These are phyloP conservation scores for Anolis apletophallus DNA, from an alignment of 2,797 vertebrate species.

Conservation along the genomic window DNA sequence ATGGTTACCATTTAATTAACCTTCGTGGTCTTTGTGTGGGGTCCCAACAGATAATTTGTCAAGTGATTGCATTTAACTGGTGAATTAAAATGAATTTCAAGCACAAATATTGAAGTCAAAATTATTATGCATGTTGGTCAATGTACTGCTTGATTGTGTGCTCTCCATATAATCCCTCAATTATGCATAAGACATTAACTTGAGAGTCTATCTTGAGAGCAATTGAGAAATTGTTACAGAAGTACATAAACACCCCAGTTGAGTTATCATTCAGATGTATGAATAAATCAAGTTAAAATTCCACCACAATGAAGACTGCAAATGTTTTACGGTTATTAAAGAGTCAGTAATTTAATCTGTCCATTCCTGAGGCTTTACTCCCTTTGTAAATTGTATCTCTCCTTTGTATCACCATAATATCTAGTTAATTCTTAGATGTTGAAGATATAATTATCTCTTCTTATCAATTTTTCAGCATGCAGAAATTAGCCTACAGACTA, in stretches of 20 bases:
- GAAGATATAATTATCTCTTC: background rate
- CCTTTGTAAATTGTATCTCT: background rate
- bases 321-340: constrained; percentile 28
- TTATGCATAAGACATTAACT: constrained; percentile 44
- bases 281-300: constrained; percentile 15
- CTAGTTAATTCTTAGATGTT: background rate
- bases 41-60: background rate
- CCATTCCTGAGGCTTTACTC: background rate
- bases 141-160: constrained; percentile 33
- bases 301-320: constrained; percentile 17
- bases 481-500: background rate
- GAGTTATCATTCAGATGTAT: constrained; percentile 1
- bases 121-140: constrained; percentile 27
- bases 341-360: constrained; percentile 2
- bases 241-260: constrained; percentile 16
- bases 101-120: constrained; percentile 34
- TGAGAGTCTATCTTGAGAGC: constrained; percentile 24
- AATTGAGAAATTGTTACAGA: constrained; percentile 28
- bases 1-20: constrained; percentile 1
- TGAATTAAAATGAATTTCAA: constrained; percentile 47
- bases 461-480: background rate
- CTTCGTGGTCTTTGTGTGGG: background rate
- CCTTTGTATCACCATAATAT: background rate
- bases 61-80: constrained; percentile 45
- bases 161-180: constrained; percentile 38